These are phyloP conservation scores for Cheilosia soror DNA, from an alignment of 2,888 invertebrate species.

Conservation along the genomic window DNA sequence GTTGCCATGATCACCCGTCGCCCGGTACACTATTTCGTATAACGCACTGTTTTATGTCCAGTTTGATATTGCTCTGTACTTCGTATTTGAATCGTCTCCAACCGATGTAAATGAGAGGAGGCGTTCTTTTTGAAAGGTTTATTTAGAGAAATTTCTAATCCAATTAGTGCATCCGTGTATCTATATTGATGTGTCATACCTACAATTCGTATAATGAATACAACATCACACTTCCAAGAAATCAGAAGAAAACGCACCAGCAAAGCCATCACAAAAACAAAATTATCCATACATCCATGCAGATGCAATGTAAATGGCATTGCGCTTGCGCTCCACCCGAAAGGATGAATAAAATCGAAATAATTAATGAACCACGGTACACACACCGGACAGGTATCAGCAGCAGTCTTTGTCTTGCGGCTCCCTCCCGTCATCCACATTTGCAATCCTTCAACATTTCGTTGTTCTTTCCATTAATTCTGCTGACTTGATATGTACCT, in stretches of 20 bases:
- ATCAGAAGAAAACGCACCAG: slow-evolving; percentile 16
- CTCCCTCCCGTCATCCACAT: not conserved
- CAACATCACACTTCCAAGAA: slow-evolving; percentile 20
- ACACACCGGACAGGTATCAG: slow-evolving; percentile 61
- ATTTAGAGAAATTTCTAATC: too few relatives aligned
- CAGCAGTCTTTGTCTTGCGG: slow-evolving; percentile 23
- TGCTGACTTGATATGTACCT: slow-evolving; percentile 1
- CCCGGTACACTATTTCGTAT: slow-evolving; percentile 35
- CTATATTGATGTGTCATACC: too few relatives aligned
- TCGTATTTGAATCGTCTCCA: too few relatives aligned
- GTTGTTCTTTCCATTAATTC: slow-evolving; percentile 49
- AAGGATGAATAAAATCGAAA: slow-evolving; percentile 53
- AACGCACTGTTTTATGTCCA: too few relatives aligned
- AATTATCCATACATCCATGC: not conserved
- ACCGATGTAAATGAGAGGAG: too few relatives aligned
- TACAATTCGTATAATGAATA: not conserved
- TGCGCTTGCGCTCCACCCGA: slow-evolving; percentile 19
- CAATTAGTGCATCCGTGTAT: too few relatives aligned
- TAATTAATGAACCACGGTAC: slow-evolving; percentile 70
- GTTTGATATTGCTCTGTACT: too few relatives aligned
- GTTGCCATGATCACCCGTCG: slow-evolving; percentile 15
- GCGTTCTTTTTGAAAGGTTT: too few relatives aligned
- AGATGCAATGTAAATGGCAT: slow-evolving; percentile 15
- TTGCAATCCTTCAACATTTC: slow-evolving; percentile 46
- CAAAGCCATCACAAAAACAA: slow-evolving; percentile 30